Percentiles rank a stretch among this genome's conserved stretches.
These are phyloP conservation scores for Eira barbara DNA, from an alignment of 2,113 vertebrate genomes.

Conservation along the genomic window DNA sequence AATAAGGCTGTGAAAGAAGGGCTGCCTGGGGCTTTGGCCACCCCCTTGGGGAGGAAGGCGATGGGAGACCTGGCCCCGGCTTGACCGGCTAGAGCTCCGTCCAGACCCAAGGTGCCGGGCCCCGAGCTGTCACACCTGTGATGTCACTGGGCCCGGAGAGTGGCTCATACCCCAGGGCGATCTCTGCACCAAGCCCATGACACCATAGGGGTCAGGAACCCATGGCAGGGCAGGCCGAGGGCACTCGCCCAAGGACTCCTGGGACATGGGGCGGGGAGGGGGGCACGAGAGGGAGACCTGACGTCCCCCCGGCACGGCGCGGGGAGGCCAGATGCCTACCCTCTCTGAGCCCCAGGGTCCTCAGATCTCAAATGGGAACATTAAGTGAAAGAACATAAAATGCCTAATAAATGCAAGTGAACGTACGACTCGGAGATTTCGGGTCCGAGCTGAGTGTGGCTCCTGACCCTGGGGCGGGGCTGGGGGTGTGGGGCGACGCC, in stretches of 20 bases:
- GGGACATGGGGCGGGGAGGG: background rate
- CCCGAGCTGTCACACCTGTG: background rate
- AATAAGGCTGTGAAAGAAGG: fast-evolving
- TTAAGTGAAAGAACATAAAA: background rate
- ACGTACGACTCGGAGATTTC: background rate
- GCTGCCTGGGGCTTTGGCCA: background rate
- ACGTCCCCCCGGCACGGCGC: background rate
- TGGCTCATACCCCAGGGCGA: background rate
- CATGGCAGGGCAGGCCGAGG: background rate
- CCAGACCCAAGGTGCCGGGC: background rate
- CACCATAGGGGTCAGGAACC: background rate
- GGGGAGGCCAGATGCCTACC: background rate
- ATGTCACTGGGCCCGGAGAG: background rate
- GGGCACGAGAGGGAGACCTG: background rate
- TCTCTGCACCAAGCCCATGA: background rate
- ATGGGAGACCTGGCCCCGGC: background rate
- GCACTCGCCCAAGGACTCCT: background rate
- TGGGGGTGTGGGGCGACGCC: background rate
- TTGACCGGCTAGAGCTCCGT: background rate
- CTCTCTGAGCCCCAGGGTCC: background rate
- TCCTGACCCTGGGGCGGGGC: background rate
- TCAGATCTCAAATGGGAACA: background rate
- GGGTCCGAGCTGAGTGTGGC: background rate
- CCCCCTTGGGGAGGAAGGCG: background rate
- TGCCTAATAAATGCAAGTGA: background rate